A percentile compares a stretch with the other conserved stretches of the same genome.
phyloP scores from a whole-genome alignment of 2,113 vertebrate species.

The Saguinus midas region DNA sequence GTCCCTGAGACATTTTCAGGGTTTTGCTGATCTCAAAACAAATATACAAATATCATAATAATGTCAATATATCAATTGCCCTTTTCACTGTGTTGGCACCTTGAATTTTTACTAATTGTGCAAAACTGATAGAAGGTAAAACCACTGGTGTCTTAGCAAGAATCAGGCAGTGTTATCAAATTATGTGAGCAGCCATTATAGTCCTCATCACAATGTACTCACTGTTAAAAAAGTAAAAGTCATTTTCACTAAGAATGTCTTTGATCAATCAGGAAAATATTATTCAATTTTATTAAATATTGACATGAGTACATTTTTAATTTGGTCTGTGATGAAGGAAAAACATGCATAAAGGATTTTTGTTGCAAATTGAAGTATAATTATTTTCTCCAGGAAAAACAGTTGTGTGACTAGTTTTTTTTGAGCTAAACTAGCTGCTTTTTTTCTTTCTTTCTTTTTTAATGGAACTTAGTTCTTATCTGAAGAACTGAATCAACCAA shows the following conservation, averaged over 20 bases:
- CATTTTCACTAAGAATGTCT: background rate
- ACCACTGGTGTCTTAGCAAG: background rate
- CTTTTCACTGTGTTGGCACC: background rate
- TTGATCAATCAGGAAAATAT: background rate
- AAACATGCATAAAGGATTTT: background rate
- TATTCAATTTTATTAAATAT: background rate
- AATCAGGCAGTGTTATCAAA: background rate
- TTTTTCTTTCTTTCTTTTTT: no score
- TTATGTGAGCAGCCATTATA: background rate
- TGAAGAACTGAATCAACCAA: no score
- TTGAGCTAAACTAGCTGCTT: background rate
- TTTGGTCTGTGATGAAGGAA: background rate
- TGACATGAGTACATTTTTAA: background rate
- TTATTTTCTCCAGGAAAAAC: background rate
- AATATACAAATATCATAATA: background rate
- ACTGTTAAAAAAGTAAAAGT: background rate
- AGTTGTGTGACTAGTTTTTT: background rate
- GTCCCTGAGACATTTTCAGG: background rate
- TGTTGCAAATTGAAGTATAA: background rate
- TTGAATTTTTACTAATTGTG: background rate
- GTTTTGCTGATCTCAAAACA: background rate
- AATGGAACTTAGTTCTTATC: no score
- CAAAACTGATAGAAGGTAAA: background rate
- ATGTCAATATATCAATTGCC: background rate
- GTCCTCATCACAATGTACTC: background rate